Conservation (phyloP, 2,888 invertebrate genomes). For the Lymantria dispar region DNA sequence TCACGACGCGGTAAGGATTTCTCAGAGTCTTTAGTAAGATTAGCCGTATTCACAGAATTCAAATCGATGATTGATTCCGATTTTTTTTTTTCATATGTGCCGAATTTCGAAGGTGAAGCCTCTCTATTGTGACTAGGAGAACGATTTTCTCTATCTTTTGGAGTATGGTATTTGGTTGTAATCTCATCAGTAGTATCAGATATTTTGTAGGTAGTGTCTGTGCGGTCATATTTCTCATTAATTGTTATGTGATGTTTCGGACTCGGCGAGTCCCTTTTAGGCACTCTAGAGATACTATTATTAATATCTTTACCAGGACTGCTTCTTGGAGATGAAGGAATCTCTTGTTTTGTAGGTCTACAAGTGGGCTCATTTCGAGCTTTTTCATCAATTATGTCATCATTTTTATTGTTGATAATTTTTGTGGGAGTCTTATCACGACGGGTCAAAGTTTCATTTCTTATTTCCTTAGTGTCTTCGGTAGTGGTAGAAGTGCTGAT, state of each 20-base stretch:
- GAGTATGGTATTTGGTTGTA: constrained; percentile 7
- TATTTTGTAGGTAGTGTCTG: constrained; percentile 26
- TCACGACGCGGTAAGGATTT: constrained; percentile 36
- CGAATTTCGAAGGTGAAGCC: constrained; percentile 40
- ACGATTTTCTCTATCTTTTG: constrained; percentile 9
- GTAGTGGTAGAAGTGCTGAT: background rate
- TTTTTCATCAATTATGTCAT: background rate
- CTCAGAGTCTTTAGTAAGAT: constrained; percentile 25
- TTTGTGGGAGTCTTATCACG: background rate
- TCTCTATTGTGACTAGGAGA: constrained; percentile 19
- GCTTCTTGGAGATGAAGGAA: constrained; percentile 16
- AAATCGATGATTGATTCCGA: constrained; percentile 14
- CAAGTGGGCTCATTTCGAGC: background rate
- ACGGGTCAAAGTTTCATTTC: background rate
- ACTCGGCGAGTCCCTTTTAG: constrained; percentile 45
- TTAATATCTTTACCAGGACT: constrained; percentile 35
- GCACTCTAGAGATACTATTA: constrained; percentile 13
- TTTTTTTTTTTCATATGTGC: constrained; percentile 43
- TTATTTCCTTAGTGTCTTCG: constrained; percentile 26
- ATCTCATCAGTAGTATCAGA: constrained; percentile 20
- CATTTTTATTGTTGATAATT: background rate
- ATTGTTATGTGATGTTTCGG: constrained; percentile 46
- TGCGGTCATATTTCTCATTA: constrained; percentile 27
- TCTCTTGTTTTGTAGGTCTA: background rate
- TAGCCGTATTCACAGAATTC: constrained; percentile 6